These are phyloP conservation scores for Drosophila mayri DNA, from an alignment of 1,140 invertebrate species.

Conservation along the genomic window DNA sequence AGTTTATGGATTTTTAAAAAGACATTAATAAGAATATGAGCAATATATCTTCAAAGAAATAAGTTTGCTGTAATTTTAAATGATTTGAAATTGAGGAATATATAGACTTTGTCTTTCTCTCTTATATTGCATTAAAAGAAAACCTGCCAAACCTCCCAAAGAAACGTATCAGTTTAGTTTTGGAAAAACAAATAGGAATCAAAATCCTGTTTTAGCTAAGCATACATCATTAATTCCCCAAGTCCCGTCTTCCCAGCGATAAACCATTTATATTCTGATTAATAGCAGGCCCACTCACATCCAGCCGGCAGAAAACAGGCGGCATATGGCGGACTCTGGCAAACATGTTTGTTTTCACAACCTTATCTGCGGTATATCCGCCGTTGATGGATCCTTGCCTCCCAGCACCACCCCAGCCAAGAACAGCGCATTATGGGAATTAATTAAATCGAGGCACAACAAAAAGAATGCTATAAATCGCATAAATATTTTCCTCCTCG, in stretches of 20 bases:
- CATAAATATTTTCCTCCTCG: constrained; percentile 55
- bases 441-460: constrained; percentile 48
- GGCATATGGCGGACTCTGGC: constrained; percentile 8
- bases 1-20: constrained; percentile 4
- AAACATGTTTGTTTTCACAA: constrained; percentile 47
- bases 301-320: neutral
- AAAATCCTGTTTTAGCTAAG: constrained; percentile 19
- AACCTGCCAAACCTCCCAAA: neutral
- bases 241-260: constrained; percentile 11
- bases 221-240: constrained; percentile 32
- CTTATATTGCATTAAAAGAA: neutral
- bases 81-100: neutral
- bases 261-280: constrained; percentile 48
- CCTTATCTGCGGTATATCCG: constrained; percentile 52
- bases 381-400: constrained; percentile 7
- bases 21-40: neutral
- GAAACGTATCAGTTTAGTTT: neutral
- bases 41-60: neutral
- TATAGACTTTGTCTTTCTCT: neutral
- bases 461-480: constrained; percentile 47
- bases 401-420: constrained; percentile 11
- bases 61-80: neutral
- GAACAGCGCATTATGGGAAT: constrained; percentile 31
- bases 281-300: constrained; percentile 27
- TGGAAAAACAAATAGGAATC: neutral